Evolutionary conservation across 2,113 vertebrate species (phyloP).

Genomic region (Platysternon megacephalum): DNA sequence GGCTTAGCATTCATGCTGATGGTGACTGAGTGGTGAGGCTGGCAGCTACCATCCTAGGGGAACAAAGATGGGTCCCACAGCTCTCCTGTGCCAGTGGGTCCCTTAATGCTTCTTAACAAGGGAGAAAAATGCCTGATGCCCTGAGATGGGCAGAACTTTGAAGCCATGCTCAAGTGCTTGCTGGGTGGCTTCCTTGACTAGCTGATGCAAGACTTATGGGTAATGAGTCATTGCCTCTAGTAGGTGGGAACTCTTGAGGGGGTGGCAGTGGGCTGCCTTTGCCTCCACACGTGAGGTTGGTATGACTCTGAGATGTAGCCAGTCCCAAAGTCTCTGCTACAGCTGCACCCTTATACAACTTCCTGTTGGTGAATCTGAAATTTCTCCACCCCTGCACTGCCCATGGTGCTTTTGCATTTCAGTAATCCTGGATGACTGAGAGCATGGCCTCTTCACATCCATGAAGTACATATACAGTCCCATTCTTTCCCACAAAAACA

Average conservation of each 20-base stretch:
- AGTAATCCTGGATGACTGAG: too few species aligned
- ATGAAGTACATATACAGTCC: background rate
- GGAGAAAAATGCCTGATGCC: background rate
- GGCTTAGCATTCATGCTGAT: too few species aligned
- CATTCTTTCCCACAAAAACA: background rate
- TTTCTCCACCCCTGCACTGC: background rate
- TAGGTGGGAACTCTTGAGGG: background rate
- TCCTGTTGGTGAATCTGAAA: background rate
- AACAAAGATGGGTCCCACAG: background rate
- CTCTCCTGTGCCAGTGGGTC: background rate
- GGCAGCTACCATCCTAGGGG: background rate
- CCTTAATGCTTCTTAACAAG: background rate
- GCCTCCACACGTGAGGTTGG: background rate
- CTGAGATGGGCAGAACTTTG: background rate
- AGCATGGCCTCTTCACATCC: too few species aligned
- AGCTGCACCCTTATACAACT: background rate
- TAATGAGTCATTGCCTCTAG: background rate
- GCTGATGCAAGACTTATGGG: background rate
- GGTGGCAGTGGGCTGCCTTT: background rate
- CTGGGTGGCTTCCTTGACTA: background rate
- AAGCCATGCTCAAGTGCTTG: background rate
- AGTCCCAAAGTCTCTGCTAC: background rate
- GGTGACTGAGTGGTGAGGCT: background rate
- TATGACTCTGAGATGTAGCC: background rate
- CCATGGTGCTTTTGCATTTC: background rate